Evolutionary conservation across 92 coral and sea anemone genomes (phyloP).

Genomic region (Epizoanthus illoricatus): DNA sequence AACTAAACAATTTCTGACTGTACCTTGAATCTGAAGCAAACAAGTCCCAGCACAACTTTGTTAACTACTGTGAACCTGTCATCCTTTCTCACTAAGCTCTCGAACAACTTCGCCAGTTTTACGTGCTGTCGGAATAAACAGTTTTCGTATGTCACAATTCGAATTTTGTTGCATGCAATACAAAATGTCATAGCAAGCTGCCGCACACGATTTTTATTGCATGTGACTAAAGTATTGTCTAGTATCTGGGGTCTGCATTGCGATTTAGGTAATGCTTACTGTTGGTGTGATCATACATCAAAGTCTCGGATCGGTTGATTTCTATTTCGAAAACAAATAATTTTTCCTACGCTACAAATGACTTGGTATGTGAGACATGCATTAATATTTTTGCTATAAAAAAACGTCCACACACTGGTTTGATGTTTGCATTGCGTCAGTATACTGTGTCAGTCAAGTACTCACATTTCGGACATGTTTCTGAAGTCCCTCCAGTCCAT

Average conservation of each 20-base stretch:
- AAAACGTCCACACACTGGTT: neutral
- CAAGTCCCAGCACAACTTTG: slow-evolving; percentile 28
- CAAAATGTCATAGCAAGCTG: neutral
- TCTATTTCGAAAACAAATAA: too few species aligned
- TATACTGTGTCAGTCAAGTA: neutral
- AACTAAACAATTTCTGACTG: neutral
- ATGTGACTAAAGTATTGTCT: too few species aligned
- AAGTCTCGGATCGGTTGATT: too few species aligned
- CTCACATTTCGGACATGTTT: slow-evolving; percentile 29
- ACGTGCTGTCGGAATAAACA: slow-evolving; percentile 15
- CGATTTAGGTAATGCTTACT: too few species aligned
- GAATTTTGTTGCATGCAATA: neutral
- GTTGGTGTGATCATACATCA: too few species aligned
- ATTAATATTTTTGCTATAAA: neutral
- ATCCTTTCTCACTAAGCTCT: slow-evolving; percentile 14
- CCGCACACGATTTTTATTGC: neutral
- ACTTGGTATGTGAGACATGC: too few species aligned
- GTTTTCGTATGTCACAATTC: neutral
- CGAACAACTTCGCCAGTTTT: slow-evolving; percentile 30
- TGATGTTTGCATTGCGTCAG: too few species aligned
- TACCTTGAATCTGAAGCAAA: slow-evolving; percentile 35
- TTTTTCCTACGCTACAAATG: too few species aligned
- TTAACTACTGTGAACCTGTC: slow-evolving; percentile 19
- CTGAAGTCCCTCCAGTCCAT: slow-evolving; percentile 27
- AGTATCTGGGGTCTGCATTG: too few species aligned